These are phyloP conservation scores for Acanthurus leucopareius DNA, from an alignment of 2,797 vertebrate genomes.

Conservation along the genomic window DNA sequence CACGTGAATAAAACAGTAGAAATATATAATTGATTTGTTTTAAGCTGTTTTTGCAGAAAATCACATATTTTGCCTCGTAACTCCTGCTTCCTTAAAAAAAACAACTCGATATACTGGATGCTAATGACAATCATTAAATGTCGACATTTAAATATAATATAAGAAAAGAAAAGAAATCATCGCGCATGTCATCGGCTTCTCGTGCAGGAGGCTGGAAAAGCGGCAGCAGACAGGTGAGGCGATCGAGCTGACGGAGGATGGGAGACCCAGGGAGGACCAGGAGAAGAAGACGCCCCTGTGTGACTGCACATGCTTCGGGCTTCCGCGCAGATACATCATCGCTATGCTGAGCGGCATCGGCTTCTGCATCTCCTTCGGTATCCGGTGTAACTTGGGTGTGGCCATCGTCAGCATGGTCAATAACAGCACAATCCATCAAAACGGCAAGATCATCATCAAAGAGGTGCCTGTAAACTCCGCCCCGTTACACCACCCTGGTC, in stretches of 20 bases:
- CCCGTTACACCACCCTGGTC: slow-evolving; percentile 48
- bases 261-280: slow-evolving; percentile 89
- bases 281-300: slow-evolving; percentile 93
- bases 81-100: background rate
- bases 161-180: too few relatives aligned
- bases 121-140: too few relatives aligned
- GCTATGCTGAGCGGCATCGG: slow-evolving; percentile 99
- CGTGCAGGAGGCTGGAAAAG: slow-evolving; percentile 92
- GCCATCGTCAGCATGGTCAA: slow-evolving; percentile 99
- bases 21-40: too few relatives aligned
- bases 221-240: slow-evolving; percentile 91
- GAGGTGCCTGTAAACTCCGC: slow-evolving; percentile 87
- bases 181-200: slow-evolving; percentile 30
- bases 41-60: background rate
- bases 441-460: slow-evolving; percentile 96
- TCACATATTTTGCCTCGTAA: background rate
- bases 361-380: slow-evolving; percentile 99
- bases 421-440: slow-evolving; percentile 96
- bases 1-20: slow-evolving; percentile 2
- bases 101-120: too few relatives aligned
- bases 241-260: slow-evolving; percentile 97
- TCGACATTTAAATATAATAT: too few relatives aligned
- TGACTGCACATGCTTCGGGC: slow-evolving; percentile 95
- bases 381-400: slow-evolving; percentile 98
- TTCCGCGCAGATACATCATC: slow-evolving; percentile 97